Percentiles rank a stretch among this genome's conserved stretches.
Evolutionary conservation across 2,113 vertebrate species (phyloP).

Genomic region (Capra hircus): DNA sequence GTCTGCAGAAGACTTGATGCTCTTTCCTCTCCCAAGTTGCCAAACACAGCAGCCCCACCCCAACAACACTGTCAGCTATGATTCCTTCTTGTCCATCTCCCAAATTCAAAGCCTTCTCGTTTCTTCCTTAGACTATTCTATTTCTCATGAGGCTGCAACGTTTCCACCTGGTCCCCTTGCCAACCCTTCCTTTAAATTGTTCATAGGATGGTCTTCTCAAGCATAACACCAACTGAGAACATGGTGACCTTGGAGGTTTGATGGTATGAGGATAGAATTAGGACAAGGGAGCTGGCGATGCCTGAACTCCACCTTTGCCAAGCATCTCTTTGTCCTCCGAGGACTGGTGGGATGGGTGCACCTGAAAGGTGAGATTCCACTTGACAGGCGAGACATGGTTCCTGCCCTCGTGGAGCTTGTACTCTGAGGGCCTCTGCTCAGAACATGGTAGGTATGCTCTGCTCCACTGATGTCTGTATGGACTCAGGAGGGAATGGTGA

Average conservation of each 20-base stretch:
- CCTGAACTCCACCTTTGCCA: neutral
- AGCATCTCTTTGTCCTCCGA: neutral
- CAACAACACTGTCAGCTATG: neutral
- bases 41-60: neutral
- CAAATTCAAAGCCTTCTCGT: neutral
- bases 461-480: neutral
- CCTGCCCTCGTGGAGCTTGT: neutral
- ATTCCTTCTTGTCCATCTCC: neutral
- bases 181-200: neutral
- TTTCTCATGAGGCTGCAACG: neutral
- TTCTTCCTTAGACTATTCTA: neutral
- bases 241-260: neutral
- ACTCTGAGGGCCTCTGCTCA: neutral
- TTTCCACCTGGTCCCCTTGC: neutral
- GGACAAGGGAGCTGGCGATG: too few relatives aligned
- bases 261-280: neutral
- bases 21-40: neutral
- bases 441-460: neutral
- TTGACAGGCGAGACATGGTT: too few relatives aligned
- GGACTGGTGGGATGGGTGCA: too few relatives aligned
- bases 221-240: neutral
- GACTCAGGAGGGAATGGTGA: accelerated
- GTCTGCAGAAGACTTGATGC: neutral
- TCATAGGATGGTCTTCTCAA: neutral
- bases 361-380: neutral